Percentiles rank a stretch among this genome's conserved stretches.
Evolutionary conservation across 2,797 vertebrate genomes (phyloP).

Genomic region (Hyperoplus immaculatus): DNA sequence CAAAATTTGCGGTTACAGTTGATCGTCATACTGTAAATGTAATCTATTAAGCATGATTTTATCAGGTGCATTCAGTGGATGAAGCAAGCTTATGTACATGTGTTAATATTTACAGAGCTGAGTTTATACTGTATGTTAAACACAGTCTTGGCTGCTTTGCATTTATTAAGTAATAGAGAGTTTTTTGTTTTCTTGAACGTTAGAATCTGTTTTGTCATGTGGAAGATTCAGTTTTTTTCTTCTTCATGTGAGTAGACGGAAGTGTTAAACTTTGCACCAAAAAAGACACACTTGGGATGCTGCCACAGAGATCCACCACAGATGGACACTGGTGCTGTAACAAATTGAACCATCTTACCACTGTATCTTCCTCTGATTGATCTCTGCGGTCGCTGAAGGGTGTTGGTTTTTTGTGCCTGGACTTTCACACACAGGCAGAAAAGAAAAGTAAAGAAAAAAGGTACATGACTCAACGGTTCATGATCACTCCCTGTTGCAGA

Average conservation of each 20-base stretch:
- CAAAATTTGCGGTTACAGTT: conserved; percentile 47
- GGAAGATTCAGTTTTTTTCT: conserved; percentile 50
- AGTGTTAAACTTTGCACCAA: conserved; percentile 69
- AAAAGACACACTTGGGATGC: conserved; percentile 57
- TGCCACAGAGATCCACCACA: conserved; percentile 45
- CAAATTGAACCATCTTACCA: conserved; percentile 42
- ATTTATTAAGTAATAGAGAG: conserved; percentile 72
- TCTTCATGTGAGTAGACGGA: conserved; percentile 59
- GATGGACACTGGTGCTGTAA: conserved; percentile 32
- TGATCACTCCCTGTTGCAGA: conserved; percentile 66
- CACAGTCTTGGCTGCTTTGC: conserved; percentile 75
- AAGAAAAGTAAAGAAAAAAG: conserved; percentile 26
- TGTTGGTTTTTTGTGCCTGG: conserved; percentile 9
- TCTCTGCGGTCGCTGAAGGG: conserved; percentile 41
- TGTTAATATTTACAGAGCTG: conserved; percentile 78
- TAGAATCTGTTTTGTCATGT: conserved; percentile 58
- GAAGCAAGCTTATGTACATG: conserved; percentile 73
- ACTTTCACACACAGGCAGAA: conserved; percentile 18
- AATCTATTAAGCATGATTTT: conserved; percentile 62
- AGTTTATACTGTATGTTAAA: conserved; percentile 67
- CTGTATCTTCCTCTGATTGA: conserved; percentile 23
- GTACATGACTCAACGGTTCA: conserved; percentile 51
- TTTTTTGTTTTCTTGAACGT: conserved; percentile 35
- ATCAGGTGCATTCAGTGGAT: conserved; percentile 71
- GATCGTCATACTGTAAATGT: conserved; percentile 38